Evolutionary conservation across 1,140 invertebrate genomes (phyloP).

Genomic region (Leucophenga varia): DNA sequence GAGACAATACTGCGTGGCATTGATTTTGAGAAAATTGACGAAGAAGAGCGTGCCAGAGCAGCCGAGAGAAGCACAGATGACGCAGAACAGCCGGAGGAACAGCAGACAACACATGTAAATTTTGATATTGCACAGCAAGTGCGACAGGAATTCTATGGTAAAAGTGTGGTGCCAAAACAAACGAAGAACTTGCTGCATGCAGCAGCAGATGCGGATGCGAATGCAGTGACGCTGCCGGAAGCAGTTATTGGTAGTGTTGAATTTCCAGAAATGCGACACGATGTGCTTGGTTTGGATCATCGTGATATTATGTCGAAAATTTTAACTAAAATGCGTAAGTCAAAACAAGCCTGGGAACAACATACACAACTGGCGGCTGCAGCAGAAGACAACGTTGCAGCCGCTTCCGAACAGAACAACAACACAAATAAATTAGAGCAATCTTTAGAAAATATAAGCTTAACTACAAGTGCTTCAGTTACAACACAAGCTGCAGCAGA

Average conservation of each 20-base stretch:
- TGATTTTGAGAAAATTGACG: conserved; percentile 62
- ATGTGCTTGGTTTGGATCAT: conserved; percentile 71
- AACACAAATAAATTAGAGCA: no score
- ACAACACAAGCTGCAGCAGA: conserved; percentile 10
- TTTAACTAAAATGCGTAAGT: conserved; percentile 57
- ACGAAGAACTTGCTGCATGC: no score
- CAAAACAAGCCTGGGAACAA: conserved; percentile 59
- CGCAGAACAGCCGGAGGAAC: not conserved
- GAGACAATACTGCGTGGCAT: conserved; percentile 61
- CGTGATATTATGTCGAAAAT: conserved; percentile 63
- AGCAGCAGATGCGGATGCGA: not conserved
- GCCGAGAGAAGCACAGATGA: not conserved
- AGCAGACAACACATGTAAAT: conserved; percentile 44
- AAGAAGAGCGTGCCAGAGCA: not conserved
- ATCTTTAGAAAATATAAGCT: no score
- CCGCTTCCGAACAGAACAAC: not conserved
- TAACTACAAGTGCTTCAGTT: not conserved
- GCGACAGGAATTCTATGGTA: conserved; percentile 20
- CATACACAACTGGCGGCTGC: conserved; percentile 14
- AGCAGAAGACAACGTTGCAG: not conserved
- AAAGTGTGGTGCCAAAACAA: no score
- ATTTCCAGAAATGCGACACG: conserved; percentile 67
- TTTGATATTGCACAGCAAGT: conserved; percentile 16
- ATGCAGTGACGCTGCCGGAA: not conserved
- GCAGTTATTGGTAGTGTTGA: not conserved